Base-by-base conservation (phyloP, 2,113 vertebrate genomes). In the Zapus hudsonius region DNA sequence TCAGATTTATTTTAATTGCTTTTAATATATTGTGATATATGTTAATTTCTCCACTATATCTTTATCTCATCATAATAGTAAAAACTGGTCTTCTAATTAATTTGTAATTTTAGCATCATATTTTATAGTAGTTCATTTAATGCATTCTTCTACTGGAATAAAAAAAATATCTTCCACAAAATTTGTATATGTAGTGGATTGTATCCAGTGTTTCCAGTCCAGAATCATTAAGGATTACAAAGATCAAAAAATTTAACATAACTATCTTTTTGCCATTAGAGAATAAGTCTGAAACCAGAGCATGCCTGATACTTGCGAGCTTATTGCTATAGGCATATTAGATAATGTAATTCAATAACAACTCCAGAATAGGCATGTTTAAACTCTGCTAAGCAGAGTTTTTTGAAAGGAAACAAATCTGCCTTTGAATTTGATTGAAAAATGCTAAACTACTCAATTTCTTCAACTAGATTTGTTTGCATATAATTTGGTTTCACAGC, bases 391-490 rank as follows among this genome's bases (percentile, higher is more conserved):
- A 87, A 91, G 31, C 67, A 91, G 17, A 90, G 29, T 42, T 96
- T 92, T 91, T 78, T 94, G 22, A 84, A 42, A 40, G 38, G 36
- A 33, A 72, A 42, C 47, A 72, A 59, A 33, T 72, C 5, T 31
- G 38, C 52, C 55, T 95, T 78, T 91, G 67, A 89, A 89, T 90
- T 94, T 92, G 78, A 95, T 91, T 89, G 89, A 95, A 95, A 95
- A 95, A 95, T 89, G 69, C 72, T 91, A 92, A 94, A 83, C 67
- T 91, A 75, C 59, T 84, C 84, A 87, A 85, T 94, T 95, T 92
- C 90, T 91, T 95, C 92, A 82, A 87, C 87, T 85, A 94, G 76
- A 67, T 90, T 96, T 96, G 73, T 91, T 94, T 96, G 89, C n/a
- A 38, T 85, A 78, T 90, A 92, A 95, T 94, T 96, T 89, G 16